Evolutionary conservation across 1,140 invertebrate species (phyloP).

Genomic region (Zaprionus kolodkinae): DNA sequence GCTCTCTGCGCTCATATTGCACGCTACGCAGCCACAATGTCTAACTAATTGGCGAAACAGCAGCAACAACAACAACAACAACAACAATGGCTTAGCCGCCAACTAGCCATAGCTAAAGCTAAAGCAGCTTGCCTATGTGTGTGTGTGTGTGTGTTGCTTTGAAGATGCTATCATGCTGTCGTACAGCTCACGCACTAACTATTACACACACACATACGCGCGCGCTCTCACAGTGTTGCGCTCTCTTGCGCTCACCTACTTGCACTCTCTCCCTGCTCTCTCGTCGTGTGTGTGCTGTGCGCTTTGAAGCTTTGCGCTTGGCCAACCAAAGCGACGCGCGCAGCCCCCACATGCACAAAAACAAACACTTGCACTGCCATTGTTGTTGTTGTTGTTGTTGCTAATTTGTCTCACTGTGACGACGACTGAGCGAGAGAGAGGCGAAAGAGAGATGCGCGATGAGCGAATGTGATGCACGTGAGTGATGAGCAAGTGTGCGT

Average conservation of each 20-base stretch:
- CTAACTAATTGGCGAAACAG: slow-evolving; percentile 59
- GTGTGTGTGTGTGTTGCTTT: slow-evolving; percentile 18
- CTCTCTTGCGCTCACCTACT: background rate
- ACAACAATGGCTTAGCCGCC: slow-evolving; percentile 48
- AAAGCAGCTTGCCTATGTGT: slow-evolving; percentile 37
- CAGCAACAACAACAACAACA: slow-evolving; percentile 44
- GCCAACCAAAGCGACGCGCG: slow-evolving; percentile 46
- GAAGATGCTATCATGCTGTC: slow-evolving; percentile 54
- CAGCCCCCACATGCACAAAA: slow-evolving; percentile 10
- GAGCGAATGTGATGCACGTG: background rate
- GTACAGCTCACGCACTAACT: slow-evolving; percentile 51
- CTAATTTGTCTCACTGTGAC: background rate
- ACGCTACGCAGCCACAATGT: slow-evolving; percentile 50
- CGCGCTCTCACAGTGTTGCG: slow-evolving; percentile 7
- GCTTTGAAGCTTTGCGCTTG: slow-evolving; percentile 3
- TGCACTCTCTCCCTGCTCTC: slow-evolving; percentile 25
- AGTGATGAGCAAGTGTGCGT: background rate
- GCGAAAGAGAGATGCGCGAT: background rate
- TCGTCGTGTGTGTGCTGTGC: background rate
- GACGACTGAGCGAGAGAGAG: slow-evolving; percentile 10
- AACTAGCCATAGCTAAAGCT: slow-evolving; percentile 44
- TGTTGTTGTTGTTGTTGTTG: slow-evolving; percentile 7
- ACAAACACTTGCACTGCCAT: slow-evolving; percentile 42
- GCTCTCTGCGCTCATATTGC: slow-evolving; percentile 63
- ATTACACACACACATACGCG: slow-evolving; percentile 43